These are phyloP conservation scores for Anas bahamensis DNA, from an alignment of 2,797 vertebrate species.

Conservation along the genomic window DNA sequence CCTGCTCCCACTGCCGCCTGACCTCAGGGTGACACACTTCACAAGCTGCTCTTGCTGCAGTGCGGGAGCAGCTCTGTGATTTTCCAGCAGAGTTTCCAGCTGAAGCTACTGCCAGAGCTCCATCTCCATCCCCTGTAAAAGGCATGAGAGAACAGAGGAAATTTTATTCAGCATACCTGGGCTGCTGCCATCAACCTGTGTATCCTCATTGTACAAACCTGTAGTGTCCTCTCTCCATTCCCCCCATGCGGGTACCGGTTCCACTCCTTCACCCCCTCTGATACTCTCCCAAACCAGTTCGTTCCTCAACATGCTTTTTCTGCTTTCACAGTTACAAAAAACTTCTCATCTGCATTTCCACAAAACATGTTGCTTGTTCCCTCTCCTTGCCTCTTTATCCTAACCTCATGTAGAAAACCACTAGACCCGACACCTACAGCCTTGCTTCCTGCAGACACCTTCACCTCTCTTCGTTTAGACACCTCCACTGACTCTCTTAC, in stretches of 20 bases:
- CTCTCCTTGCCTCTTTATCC: neutral
- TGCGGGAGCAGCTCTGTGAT: neutral
- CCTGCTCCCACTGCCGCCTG: neutral
- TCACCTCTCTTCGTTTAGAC: neutral
- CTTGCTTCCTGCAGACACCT: neutral
- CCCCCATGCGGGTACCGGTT: neutral
- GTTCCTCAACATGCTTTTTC: neutral
- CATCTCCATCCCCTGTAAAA: neutral
- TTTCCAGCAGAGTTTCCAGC: neutral
- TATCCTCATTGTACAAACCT: neutral
- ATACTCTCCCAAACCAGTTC: neutral
- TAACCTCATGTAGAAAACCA: neutral
- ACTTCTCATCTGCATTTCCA: neutral
- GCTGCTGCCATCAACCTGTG: neutral
- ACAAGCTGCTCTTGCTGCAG: neutral
- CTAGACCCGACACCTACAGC: neutral
- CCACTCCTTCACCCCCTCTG: neutral
- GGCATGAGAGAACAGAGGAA: neutral
- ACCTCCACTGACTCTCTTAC: neutral
- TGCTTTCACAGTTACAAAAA: neutral
- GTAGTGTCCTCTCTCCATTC: neutral
- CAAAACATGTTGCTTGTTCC: neutral
- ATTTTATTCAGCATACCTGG: fast-evolving
- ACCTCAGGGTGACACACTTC: neutral
- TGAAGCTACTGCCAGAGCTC: neutral